Conservation (phyloP, 2,113 vertebrate species). For the human (Homo sapiens) region GRCh38 chrX:25940001-25940500, state of each 20-base stretch:
- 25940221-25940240: background rate
- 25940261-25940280: background rate
- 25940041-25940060: too few species aligned
- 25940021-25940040: too few species aligned
- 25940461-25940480: background rate
- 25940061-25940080: background rate
- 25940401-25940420: background rate
- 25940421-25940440: background rate
- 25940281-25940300: background rate
- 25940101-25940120: background rate
- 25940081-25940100: conserved; percentile 23
- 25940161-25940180: background rate
- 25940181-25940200: background rate
- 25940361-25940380: background rate
- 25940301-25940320: background rate
- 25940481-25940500: background rate
- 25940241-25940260: background rate
- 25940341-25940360: background rate
- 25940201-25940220: background rate
- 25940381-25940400: background rate
- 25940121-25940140: background rate
- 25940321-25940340: background rate
- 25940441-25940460: background rate
- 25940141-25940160: background rate
- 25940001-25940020: too few species aligned